Percentiles rank a stretch among this genome's conserved stretches.
phyloP scores from a whole-genome alignment of 2,113 vertebrate genomes.

The Dissostichus mawsoni region DNA sequence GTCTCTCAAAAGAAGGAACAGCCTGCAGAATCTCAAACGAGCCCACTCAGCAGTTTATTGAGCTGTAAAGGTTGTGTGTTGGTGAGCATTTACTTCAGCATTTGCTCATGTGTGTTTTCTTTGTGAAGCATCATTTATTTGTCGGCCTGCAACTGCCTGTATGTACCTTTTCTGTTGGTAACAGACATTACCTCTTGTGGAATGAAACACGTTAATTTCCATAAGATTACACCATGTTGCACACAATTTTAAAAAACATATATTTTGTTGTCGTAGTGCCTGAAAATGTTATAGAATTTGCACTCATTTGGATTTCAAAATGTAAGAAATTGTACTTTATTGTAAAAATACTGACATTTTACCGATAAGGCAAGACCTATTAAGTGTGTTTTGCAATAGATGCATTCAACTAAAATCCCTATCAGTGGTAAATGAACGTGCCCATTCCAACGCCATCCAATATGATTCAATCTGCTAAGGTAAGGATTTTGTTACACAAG shows the following conservation, averaged over 20 bases:
- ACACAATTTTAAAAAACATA: too few relatives aligned
- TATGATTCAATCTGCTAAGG: not conserved
- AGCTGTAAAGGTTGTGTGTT: constrained; percentile 48
- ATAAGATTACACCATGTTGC: not conserved
- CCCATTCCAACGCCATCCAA: not conserved
- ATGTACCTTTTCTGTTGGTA: constrained; percentile 13
- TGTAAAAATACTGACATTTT: not conserved
- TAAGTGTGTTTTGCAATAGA: too few relatives aligned
- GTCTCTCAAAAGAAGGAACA: constrained; percentile 55
- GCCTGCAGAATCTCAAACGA: constrained; percentile 72
- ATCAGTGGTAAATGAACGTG: not conserved
- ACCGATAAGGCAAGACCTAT: not conserved
- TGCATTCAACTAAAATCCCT: not conserved
- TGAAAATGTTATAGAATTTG: not conserved
- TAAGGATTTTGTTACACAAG: not conserved
- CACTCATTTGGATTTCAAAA: not conserved
- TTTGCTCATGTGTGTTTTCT: not conserved
- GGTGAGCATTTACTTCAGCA: not conserved
- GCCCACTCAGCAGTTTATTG: constrained; percentile 73
- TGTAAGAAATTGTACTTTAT: not conserved
- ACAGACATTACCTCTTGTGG: constrained; percentile 15
- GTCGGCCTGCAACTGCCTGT: not conserved
- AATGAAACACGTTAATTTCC: constrained; percentile 15
- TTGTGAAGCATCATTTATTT: not conserved
- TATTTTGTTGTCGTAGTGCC: too few relatives aligned